Evolutionary conservation across 2,113 vertebrate genomes (phyloP).

Genomic region (Rhynchopsitta pachyrhyncha): DNA sequence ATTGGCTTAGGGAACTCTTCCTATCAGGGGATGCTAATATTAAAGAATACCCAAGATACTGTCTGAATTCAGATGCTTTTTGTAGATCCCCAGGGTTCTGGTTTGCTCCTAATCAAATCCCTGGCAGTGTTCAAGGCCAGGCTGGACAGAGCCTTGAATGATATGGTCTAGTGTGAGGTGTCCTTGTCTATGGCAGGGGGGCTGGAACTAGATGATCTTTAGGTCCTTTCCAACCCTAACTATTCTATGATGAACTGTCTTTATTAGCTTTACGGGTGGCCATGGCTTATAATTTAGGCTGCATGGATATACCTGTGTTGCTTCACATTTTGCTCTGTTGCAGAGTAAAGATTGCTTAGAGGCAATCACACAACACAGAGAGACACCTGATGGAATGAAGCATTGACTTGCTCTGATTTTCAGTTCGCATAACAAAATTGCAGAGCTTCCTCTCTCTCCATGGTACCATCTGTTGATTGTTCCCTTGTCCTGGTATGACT

Average conservation of each 20-base stretch:
- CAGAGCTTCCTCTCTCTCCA: neutral
- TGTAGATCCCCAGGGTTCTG: neutral
- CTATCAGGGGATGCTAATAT: neutral
- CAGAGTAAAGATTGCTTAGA: neutral
- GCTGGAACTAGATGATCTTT: neutral
- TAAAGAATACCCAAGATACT: neutral
- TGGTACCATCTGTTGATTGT: neutral
- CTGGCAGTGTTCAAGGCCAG: neutral
- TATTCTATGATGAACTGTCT: neutral
- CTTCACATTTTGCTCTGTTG: neutral
- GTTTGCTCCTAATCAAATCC: neutral
- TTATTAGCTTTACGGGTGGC: neutral
- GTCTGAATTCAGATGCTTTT: neutral
- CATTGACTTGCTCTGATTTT: neutral
- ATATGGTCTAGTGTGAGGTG: neutral
- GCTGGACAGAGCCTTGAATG: neutral
- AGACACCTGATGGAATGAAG: neutral
- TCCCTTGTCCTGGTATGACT: neutral
- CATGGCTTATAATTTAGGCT: neutral
- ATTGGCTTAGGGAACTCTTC: neutral
- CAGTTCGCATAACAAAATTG: neutral
- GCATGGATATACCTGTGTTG: neutral
- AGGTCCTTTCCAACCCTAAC: neutral
- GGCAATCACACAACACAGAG: too few species aligned
- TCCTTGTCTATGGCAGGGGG: neutral